Conservation (phyloP, 2,888 invertebrate species). For the Cetonia aurata region DNA sequence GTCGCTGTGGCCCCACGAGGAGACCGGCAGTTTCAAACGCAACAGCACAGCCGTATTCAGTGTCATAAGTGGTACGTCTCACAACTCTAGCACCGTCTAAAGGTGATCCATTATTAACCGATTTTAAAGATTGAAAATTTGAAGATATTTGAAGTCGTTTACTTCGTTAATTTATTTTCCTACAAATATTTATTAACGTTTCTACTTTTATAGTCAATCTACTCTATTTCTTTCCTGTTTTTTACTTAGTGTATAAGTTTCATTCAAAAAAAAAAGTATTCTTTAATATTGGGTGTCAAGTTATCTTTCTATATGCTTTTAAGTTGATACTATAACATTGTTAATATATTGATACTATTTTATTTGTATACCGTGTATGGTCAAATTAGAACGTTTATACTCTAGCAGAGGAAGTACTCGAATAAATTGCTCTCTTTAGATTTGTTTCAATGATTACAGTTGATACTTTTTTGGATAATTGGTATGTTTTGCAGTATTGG, state of each 20-base stretch:
- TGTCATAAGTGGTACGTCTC: conserved; percentile 84
- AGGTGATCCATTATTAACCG: neutral
- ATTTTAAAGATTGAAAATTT: conserved; percentile 11
- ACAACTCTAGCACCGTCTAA: conserved; percentile 86
- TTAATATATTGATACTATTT: no score
- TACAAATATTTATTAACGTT: conserved; percentile 17
- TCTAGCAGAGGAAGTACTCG: no score
- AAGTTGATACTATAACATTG: no score
- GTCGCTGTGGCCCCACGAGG: conserved; percentile 74
- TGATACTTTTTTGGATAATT: no score
- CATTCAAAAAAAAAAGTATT: no score
- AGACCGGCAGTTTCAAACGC: conserved; percentile 76
- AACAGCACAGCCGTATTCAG: conserved; percentile 83
- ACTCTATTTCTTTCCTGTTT: neutral
- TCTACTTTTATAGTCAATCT: conserved; percentile 34
- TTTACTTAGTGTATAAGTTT: conserved; percentile 20
- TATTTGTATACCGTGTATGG: no score
- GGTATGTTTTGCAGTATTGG: no score
- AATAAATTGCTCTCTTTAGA: no score
- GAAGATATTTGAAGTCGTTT: conserved; percentile 13
- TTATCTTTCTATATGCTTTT: no score
- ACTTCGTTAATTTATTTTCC: conserved; percentile 9
- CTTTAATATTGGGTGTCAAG: no score
- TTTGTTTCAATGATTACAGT: no score
- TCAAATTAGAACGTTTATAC: no score